Evolutionary conservation across 2,888 invertebrate genomes (phyloP), one percentile per base, ranked within the genome.

Genomic region (Linyphia triangularis): DNA sequence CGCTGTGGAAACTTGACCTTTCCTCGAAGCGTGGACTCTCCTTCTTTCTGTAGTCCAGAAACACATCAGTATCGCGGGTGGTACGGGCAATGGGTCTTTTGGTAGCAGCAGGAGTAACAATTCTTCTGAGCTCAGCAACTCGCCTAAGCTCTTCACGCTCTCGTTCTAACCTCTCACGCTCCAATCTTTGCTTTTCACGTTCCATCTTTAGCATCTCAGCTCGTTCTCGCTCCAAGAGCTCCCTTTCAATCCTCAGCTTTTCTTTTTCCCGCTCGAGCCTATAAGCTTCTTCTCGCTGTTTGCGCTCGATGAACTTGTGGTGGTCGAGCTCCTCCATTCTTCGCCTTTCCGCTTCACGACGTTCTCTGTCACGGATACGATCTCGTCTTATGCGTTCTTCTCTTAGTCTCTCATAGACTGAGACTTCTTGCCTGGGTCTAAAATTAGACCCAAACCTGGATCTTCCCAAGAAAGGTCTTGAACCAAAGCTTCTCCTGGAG

Each of bases 201-300:
- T 97, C 97, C 90, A 97, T 92, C 77, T 96, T 95, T 90, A 97
- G 93, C 28, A 97, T 93, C 92, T 98, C 97, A n/a, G 96, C 96
- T 93, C 96, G 96, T 92, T 97, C 94, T n/a, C 90, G 28, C 19
- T 88, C 89, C 10, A 90, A 67, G 10, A 85, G 75, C 33, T 90
- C 90, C 28, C 90, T 84, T 63, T 90, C 90, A 24, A 86, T 43
- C 1, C 16, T 96, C 57, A 92, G 90, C 77, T 91, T 91, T 90
- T 92, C 92, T 84, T 91, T 92, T 89, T 92, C 93, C 91, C 93
- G 94, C 89, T 96, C 96, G 77, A 97, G 94, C 77, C 96, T 95
- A 65, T 95, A 95, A 51, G 97, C 96, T 93, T 98, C 97, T 92
- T 96, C 96, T 4, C 96, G 95, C 92, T 97, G 96, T 10, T 96